A percentile compares a stretch with the other conserved stretches of the same genome.
These are phyloP conservation scores for Cyanoderma ruficeps DNA, from an alignment of 2,113 vertebrate genomes.

Conservation along the genomic window DNA sequence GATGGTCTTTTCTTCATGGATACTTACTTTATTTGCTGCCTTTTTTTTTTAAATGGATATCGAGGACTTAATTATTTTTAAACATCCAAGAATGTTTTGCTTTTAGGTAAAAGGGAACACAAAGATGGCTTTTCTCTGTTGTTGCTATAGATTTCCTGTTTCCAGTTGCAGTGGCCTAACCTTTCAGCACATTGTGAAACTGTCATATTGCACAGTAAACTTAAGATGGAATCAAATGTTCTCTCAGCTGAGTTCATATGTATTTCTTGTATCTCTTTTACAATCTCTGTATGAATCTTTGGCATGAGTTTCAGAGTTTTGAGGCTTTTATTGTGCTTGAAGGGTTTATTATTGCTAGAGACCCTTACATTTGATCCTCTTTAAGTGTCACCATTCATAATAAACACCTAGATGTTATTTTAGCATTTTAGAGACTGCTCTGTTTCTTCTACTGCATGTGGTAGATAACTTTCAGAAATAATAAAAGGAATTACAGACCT, in stretches of 20 bases:
- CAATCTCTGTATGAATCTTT: background rate
- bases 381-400: background rate
- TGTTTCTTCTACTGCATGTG: background rate
- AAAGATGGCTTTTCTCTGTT: background rate
- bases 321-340: background rate
- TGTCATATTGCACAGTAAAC: background rate
- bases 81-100: background rate
- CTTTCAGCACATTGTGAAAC: background rate
- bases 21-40: background rate
- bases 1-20: background rate
- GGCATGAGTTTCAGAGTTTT: background rate
- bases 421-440: background rate
- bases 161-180: background rate
- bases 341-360: background rate
- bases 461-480: background rate
- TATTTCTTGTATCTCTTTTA: background rate
- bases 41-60: background rate
- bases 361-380: background rate
- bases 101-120: background rate
- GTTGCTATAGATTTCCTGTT: constrained; percentile 12
- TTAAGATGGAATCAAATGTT: background rate
- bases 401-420: background rate
- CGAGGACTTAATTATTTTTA: background rate
- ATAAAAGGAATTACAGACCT: background rate
- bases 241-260: background rate